Conservation (phyloP, 2,113 vertebrate species). For the Elaphurus davidianus region DNA sequence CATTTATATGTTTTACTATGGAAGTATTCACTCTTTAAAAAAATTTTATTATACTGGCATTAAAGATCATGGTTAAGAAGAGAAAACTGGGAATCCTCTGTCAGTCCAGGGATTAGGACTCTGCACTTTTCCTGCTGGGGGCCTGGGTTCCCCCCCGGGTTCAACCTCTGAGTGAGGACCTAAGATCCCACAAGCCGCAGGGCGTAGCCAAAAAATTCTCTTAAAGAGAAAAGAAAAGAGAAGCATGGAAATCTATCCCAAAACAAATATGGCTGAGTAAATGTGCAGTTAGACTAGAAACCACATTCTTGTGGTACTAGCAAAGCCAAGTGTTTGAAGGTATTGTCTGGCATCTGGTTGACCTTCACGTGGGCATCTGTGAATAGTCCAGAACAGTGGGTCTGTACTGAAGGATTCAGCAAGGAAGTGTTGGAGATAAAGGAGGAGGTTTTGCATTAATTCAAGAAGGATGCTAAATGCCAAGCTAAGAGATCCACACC, state of each 20-base stretch:
- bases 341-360: not conserved
- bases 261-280: not conserved
- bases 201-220: not conserved
- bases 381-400: not conserved
- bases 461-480: not conserved
- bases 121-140: not conserved
- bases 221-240: not conserved
- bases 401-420: not conserved
- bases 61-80: not conserved
- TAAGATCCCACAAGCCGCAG: not conserved
- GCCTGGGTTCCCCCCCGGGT: not conserved
- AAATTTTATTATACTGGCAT: not conserved
- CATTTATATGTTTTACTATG: not conserved
- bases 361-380: not conserved
- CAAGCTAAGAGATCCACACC: not conserved
- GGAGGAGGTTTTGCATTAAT: not conserved
- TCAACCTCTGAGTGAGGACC: not conserved
- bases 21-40: not conserved
- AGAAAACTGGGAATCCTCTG: not conserved
- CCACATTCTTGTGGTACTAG: no score
- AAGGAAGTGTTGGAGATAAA: not conserved
- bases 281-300: not conserved
- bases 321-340: not conserved
- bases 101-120: not conserved
- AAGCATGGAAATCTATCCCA: not conserved